Evolutionary conservation across 2,888 invertebrate species (phyloP).

Genomic region (Metopia argyrocephala): DNA sequence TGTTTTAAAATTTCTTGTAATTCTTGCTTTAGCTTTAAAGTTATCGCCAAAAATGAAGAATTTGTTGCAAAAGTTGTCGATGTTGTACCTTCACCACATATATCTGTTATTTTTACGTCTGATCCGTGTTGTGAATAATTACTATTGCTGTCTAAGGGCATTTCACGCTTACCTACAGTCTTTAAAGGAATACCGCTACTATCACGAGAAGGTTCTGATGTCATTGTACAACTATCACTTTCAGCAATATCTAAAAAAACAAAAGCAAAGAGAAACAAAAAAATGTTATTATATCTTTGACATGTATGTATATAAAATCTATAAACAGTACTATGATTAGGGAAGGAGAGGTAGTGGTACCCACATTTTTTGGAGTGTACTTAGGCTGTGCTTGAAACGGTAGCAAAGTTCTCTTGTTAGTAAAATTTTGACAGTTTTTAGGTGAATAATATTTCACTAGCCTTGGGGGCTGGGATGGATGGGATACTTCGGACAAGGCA

Average conservation of each 20-base stretch:
- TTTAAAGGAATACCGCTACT: conserved; percentile 65
- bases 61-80: neutral
- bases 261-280: neutral
- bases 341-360: too few species aligned
- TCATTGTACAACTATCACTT: conserved; percentile 72
- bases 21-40: conserved; percentile 61
- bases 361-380: too few species aligned
- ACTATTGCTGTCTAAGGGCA: conserved; percentile 70
- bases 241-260: conserved; percentile 66
- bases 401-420: too few species aligned
- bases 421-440: too few species aligned
- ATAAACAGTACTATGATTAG: too few species aligned
- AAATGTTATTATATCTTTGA: too few species aligned
- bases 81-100: neutral
- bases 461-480: too few species aligned
- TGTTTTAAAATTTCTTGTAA: conserved; percentile 60
- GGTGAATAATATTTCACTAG: too few species aligned
- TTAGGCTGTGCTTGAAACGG: too few species aligned
- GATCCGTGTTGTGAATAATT: conserved; percentile 57
- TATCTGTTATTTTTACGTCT: conserved; percentile 35
- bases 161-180: conserved; percentile 52
- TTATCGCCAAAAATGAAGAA: conserved; percentile 2
- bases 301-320: too few species aligned
- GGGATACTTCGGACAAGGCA: too few species aligned
- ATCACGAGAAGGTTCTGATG: conserved; percentile 74